Base-by-base conservation (phyloP, 2,888 invertebrate species). In the Andrena camellia region DNA sequence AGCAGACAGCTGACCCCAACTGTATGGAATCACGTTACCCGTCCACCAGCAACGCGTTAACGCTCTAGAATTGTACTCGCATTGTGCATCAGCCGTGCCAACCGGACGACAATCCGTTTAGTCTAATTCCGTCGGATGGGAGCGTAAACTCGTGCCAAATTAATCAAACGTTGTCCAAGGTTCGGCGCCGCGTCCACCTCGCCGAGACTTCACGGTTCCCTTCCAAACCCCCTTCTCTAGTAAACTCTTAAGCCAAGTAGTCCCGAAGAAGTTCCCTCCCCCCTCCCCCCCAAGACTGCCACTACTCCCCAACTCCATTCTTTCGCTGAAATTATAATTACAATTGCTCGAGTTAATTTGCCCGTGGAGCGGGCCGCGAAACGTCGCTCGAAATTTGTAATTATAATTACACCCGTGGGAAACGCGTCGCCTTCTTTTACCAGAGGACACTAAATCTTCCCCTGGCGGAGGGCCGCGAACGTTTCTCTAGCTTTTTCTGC, bases 71-170 rank as follows among this genome's bases (percentile, higher is more conserved):
- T 92, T 91, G 91, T 91, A 91, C 91, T 89, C 89, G 89, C 87
- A 88, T 89, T 90, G 89, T 91, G 91, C 91, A 90, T 90, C 89
- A 88, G 86, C 63, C 77, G 64, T 54, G 72, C 62, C 77, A 84
- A 90, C 90, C 86, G 86, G 88, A 90, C 91, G 91, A 90, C 92
- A 93, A 93, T 93, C 93, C 92, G 90, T 91, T 93, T 93, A 93
- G 91, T 88, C 92, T 90, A 93, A 93, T 93, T 93, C 92, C 86
- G 86, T 66, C 67, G 85, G 70, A 84, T 70, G 73, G 83, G 48
- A 85, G 66, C 70, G 76, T 86, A 87, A 89, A 86, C 88, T 85
- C 81, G 69, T 74, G 76, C 72, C 77, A 84, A 87, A 89, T 89
- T 89, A 89, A 88, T 87, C 87, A 87, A 89, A 78, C 80, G 83